These are phyloP conservation scores for Sparus aurata DNA, from an alignment of 2,797 vertebrate genomes.

Conservation along the genomic window DNA sequence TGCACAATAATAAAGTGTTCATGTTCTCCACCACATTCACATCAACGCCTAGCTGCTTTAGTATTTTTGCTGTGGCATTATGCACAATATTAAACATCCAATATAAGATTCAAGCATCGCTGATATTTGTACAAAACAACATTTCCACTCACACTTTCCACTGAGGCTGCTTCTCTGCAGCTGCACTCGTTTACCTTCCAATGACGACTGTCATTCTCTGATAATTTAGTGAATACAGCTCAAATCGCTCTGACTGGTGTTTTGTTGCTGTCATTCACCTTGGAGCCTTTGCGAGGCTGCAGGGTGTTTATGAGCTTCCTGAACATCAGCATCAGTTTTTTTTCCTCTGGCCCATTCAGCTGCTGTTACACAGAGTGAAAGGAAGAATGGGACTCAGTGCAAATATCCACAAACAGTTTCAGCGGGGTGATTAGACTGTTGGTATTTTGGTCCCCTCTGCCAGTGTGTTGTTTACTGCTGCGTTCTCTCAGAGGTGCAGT, in stretches of 20 bases:
- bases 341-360: conserved; percentile 36
- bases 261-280: conserved; percentile 62
- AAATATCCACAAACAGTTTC: conserved; percentile 72
- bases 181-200: conserved; percentile 31
- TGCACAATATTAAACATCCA: not conserved
- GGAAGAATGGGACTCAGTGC: conserved; percentile 61
- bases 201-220: conserved; percentile 53
- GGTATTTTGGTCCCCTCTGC: conserved; percentile 72
- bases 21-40: too few relatives aligned
- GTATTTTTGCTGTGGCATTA: not conserved
- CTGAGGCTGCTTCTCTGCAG: conserved; percentile 24
- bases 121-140: not conserved
- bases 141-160: conserved; percentile 13
- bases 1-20: too few relatives aligned
- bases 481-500: conserved; percentile 56
- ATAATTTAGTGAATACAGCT: conserved; percentile 49
- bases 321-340: conserved; percentile 40
- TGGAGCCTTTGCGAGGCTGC: conserved; percentile 32
- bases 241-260: conserved; percentile 49
- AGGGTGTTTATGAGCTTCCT: conserved; percentile 52
- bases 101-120: not conserved
- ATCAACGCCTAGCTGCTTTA: not conserved
- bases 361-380: conserved; percentile 31
- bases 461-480: conserved; percentile 71
- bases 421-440: conserved; percentile 74